Evolutionary conservation across 1,140 invertebrate species (phyloP), one percentile per base, ranked within the genome.

Genomic region (Penaeus chinensis): DNA sequence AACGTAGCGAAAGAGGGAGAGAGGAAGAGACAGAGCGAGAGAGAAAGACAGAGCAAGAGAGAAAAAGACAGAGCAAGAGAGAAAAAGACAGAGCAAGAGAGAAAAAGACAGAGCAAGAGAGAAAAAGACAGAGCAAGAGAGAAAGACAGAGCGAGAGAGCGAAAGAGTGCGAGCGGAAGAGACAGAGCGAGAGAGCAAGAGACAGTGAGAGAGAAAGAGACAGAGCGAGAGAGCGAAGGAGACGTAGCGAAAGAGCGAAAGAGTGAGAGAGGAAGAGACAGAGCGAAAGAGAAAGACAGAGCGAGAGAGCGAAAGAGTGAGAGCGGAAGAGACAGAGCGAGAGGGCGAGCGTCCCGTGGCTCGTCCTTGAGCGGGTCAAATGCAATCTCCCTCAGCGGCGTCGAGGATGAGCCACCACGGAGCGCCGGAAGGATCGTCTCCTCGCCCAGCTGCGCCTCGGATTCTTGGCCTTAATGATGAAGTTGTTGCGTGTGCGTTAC

Each of bases 61-160:
- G 32, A 37, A 54, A 78, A 20, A 32, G 60, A 18, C 22, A 76
- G 19, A 19, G 24, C 71, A 47, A n/a, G 37, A 78, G 37, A 37
- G 60, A 54, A 37, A 78, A 20, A 42, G 76, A 37, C 76, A 42
- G 20, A 37, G 19, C 60, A 24, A 37, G 24, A 27, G 37, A 10
- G 54, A 27, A 63, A 47, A 47, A 24, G 65, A 69, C 8, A 54
- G 24, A 60, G 60, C 11, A 18, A 62, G 60, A 8, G 19, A 60
- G 18, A 81, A 19, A 62, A 18, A 27, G 2, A 81, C 0, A 5
- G 18, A 3, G 5, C 5, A 13, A 80, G 47, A 20, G 5, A 60
- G 24, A 3, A 66, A 83, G 82, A 83, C 32, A 83, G 82, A 71
- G 82, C 69, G 65, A 83, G 82, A 82, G 81, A 82, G 81, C 0